phyloP scores from a whole-genome alignment of 2,797 vertebrate genomes.

The Botia kubotai region DNA sequence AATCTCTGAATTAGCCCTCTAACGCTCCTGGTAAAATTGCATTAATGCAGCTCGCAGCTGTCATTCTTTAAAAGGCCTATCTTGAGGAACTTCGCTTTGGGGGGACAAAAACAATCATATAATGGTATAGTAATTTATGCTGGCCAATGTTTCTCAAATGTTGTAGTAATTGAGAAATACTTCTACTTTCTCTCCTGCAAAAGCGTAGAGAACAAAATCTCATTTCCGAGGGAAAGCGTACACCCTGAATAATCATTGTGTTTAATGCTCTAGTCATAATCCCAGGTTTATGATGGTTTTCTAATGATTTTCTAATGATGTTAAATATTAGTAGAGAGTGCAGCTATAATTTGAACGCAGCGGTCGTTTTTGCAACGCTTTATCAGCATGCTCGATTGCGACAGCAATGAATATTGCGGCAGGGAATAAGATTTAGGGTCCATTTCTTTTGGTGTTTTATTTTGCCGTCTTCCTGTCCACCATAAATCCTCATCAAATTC shows the following conservation, averaged over 20 bases:
- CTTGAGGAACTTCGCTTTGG: slow-evolving; percentile 76
- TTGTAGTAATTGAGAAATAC: slow-evolving; percentile 83
- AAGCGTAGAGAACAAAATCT: slow-evolving; percentile 76
- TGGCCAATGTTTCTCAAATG: slow-evolving; percentile 81
- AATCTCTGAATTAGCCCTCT: slow-evolving; percentile 70
- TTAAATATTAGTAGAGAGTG: slow-evolving; percentile 88
- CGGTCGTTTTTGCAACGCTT: slow-evolving; percentile 73
- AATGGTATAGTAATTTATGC: slow-evolving; percentile 79
- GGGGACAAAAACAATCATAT: slow-evolving; percentile 74
- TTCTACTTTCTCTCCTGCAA: slow-evolving; percentile 72
- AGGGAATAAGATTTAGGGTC: slow-evolving; percentile 81
- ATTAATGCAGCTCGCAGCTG: slow-evolving; percentile 67
- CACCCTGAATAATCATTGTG: slow-evolving; percentile 87
- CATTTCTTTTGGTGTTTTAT: slow-evolving; percentile 84
- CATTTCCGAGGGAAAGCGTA: slow-evolving; percentile 80
- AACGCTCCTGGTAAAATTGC: slow-evolving; percentile 69
- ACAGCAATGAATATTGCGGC: slow-evolving; percentile 81
- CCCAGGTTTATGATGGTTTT: slow-evolving; percentile 87
- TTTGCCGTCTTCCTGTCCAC: slow-evolving; percentile 78
- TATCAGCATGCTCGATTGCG: slow-evolving; percentile 78
- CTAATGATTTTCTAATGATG: slow-evolving; percentile 89
- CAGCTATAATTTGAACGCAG: slow-evolving; percentile 84
- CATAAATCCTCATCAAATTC: slow-evolving; percentile 82
- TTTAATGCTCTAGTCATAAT: slow-evolving; percentile 88
- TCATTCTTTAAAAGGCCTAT: slow-evolving; percentile 70